phyloP scores from a whole-genome alignment of 2,888 invertebrate genomes.

The Thymelicus acteon region DNA sequence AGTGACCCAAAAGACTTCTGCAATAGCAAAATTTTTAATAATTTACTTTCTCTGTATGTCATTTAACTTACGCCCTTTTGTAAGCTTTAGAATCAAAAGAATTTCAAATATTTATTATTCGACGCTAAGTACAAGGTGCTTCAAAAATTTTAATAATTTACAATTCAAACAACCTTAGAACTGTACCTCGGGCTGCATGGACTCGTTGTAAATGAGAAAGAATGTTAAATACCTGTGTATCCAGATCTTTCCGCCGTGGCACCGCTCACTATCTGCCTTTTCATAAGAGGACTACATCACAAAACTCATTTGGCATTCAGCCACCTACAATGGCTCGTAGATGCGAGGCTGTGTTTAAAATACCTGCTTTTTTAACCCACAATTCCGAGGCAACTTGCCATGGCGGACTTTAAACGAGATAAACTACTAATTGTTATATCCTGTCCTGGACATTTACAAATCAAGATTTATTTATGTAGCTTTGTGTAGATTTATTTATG shows the following conservation, averaged over 20 bases:
- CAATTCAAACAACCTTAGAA: slow-evolving; percentile 37
- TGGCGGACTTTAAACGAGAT: slow-evolving; percentile 57
- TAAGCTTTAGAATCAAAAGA: slow-evolving; percentile 3
- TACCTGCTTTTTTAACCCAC: slow-evolving; percentile 61
- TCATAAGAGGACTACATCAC: slow-evolving; percentile 61
- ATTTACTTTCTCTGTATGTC: no score
- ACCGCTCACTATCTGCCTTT: slow-evolving; percentile 70
- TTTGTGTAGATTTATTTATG: no score
- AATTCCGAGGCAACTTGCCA: slow-evolving; percentile 61
- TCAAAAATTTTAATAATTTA: slow-evolving; percentile 42
- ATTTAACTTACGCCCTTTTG: not conserved
- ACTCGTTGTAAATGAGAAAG: slow-evolving; percentile 45
- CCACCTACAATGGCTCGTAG: slow-evolving; percentile 76
- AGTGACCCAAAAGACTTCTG: no score
- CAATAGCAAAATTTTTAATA: no score
- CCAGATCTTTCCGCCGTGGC: slow-evolving; percentile 61
- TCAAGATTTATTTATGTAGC: slow-evolving; percentile 2
- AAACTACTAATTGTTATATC: slow-evolving; percentile 40
- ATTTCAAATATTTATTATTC: slow-evolving; percentile 43
- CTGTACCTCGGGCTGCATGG: slow-evolving; percentile 36
- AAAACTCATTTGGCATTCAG: slow-evolving; percentile 84
- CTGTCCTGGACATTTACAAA: not conserved
- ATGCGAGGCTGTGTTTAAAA: slow-evolving; percentile 74
- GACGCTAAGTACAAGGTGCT: slow-evolving; percentile 39
- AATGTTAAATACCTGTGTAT: slow-evolving; percentile 51